phyloP scores from a whole-genome alignment of 2,113 vertebrate genomes.

The Apodemus speciosus region DNA sequence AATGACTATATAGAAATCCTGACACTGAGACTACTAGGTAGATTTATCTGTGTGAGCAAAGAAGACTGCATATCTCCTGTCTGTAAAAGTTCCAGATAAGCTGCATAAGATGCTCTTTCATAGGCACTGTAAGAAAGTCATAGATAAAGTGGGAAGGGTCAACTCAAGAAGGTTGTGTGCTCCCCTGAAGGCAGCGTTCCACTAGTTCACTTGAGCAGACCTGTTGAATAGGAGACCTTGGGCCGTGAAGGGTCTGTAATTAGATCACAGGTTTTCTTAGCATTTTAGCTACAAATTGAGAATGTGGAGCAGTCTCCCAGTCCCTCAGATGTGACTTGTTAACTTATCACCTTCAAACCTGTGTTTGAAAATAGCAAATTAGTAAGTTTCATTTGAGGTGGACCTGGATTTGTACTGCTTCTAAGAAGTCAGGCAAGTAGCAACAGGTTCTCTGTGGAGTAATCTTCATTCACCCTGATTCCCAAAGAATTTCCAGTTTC shows the following conservation, averaged over 20 bases:
- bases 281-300: neutral
- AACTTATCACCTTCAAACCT: neutral
- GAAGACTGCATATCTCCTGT: neutral
- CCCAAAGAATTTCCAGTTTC: neutral
- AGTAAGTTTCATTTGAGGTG: constrained; percentile 5
- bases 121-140: neutral
- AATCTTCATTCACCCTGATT: neutral
- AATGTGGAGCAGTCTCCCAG: neutral
- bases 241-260: neutral
- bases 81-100: neutral
- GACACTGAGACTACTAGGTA: neutral
- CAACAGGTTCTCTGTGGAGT: neutral
- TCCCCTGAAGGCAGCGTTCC: neutral
- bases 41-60: neutral
- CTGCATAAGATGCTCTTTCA: neutral
- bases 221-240: neutral
- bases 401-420: neutral
- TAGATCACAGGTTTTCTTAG: neutral
- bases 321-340: neutral
- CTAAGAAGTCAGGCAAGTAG: neutral
- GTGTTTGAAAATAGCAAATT: constrained; percentile 12
- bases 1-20: constrained; percentile 24
- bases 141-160: neutral
- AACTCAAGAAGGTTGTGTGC: neutral
- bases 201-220: neutral